These are phyloP conservation scores for Todus mexicanus DNA, from an alignment of 2,797 vertebrate species.

Conservation along the genomic window DNA sequence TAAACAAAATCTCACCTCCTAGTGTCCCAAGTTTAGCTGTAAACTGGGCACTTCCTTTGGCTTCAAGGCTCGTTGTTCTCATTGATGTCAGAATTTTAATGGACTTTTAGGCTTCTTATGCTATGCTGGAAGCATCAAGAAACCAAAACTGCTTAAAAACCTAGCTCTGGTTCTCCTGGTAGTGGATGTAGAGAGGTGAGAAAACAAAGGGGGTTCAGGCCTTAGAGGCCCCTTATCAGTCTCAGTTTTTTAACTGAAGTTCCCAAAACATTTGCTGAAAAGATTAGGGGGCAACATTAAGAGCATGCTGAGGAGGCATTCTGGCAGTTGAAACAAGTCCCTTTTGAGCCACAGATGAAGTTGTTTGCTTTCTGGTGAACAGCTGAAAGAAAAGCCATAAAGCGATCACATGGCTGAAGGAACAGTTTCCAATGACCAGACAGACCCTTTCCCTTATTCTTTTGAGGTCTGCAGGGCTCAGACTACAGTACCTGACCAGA, in stretches of 20 bases:
- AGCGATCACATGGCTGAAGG: constrained; percentile 11
- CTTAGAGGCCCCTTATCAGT: background rate
- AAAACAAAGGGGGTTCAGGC: background rate
- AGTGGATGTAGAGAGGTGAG: background rate
- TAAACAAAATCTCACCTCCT: background rate
- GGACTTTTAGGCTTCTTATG: background rate
- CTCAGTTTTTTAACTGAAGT: background rate
- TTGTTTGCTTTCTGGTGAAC: background rate
- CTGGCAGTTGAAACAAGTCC: background rate
- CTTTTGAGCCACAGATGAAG: constrained; percentile 13
- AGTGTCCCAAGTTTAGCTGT: background rate
- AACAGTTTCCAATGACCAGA: background rate
- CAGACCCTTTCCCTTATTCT: constrained; percentile 24
- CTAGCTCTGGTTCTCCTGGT: background rate
- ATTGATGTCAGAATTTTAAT: background rate
- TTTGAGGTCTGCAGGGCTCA: background rate
- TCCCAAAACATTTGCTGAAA: background rate
- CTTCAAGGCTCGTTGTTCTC: background rate
- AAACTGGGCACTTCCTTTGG: background rate
- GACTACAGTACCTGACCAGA: background rate
- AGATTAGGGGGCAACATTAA: background rate
- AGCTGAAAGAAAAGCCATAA: background rate
- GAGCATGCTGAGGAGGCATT: background rate
- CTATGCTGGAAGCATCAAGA: background rate
- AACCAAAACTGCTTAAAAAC: background rate